These are phyloP conservation scores for Phengaris arion DNA, from an alignment of 2,888 invertebrate genomes.

Conservation along the genomic window DNA sequence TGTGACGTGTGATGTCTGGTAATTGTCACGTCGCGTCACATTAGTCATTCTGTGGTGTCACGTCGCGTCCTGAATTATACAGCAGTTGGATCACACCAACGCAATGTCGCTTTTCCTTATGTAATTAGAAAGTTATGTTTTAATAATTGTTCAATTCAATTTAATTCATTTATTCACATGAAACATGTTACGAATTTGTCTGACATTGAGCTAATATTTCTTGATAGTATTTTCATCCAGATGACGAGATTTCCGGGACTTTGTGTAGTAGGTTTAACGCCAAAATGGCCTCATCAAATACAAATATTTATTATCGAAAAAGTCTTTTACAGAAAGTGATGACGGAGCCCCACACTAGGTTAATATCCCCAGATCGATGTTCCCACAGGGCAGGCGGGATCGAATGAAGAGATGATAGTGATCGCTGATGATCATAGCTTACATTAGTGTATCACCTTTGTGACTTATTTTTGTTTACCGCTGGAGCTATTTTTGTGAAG, in stretches of 20 bases:
- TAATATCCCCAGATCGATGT: no score
- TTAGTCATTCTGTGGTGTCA: not conserved
- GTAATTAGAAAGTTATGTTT: constrained; percentile 8
- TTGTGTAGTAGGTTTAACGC: no score
- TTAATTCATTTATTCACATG: no score
- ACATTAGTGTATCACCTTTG: not conserved
- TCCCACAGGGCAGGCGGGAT: no score
- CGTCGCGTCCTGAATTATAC: constrained; percentile 14
- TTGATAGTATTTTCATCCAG: no score
- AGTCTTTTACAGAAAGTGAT: no score
- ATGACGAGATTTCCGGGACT: no score
- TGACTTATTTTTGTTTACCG: constrained; percentile 7
- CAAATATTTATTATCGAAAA: no score
- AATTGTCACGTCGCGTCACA: not conserved
- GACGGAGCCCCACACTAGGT: no score
- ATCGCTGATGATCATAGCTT: not conserved
- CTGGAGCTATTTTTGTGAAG: constrained; percentile 1
- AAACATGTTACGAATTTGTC: no score
- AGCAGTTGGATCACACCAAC: not conserved
- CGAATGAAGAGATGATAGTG: not conserved
- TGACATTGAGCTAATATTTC: not conserved
- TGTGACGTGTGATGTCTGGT: not conserved
- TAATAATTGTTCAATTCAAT: not conserved
- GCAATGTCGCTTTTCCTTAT: constrained; percentile 1
- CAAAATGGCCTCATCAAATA: no score